Evolutionary conservation across 2,113 vertebrate genomes (phyloP), one percentile per base, ranked within the genome.

Genomic region (Rhizomys pruinosus): DNA sequence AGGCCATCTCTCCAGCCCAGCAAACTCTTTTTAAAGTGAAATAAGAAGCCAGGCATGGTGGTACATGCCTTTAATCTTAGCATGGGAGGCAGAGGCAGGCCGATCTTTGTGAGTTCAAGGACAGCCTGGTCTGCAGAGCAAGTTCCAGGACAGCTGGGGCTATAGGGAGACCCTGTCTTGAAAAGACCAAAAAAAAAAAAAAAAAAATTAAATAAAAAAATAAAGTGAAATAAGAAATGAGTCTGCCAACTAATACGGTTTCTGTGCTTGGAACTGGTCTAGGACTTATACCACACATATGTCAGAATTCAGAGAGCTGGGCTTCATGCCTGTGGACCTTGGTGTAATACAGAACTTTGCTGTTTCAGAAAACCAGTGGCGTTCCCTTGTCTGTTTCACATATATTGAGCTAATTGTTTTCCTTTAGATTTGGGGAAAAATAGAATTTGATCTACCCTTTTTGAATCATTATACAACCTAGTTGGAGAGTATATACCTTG

Each of bases 331-430:
- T 92, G 34, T 39, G 94, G 91, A 84, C 84, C 88, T 91, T 8
- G 2, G 29, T 91, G 27, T 69, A 89, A n/a, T 72, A 76, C n/a
- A 92, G 90, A 92, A 81, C 72, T 93, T 93, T 84, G 72, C 86
- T 94, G 66, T 91, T 91, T 94, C 32, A n/a, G n/a, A 95, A 85
- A 96, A 90, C 88, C 78, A 94, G 90, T 90, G 85, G 93, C 92
- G 71, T 93, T 96, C 59, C 92, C 92, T 93, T 91, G 76, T 95
- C 92, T 93, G 79, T 66, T 96, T 95, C 81, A 92, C 81, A 87
- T 97, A 93, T 96, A 90, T 87, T 96, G 85, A 94, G 47, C 74
- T 94, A 78, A 95, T 95, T 95, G 87, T 91, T 81, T 96, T 93
- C 52, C 87, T 94, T 97, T 91, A 61, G 74, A 93, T 86, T 96